Conservation (phyloP, 2,797 vertebrate species). For the Gouania willdenowi region DNA sequence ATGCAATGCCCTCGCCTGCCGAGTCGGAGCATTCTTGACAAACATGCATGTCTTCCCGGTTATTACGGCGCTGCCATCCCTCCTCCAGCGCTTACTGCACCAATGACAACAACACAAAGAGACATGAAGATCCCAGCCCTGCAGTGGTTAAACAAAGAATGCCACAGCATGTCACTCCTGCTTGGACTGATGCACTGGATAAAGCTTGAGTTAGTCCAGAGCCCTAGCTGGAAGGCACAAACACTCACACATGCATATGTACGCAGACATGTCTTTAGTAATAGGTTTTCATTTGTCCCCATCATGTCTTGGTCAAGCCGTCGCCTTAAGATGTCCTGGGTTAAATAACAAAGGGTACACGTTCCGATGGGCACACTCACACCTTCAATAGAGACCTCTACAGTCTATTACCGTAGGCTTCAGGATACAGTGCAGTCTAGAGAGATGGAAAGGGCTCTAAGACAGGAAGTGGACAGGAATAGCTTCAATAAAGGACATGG, state of each 20-base stretch:
- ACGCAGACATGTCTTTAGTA: slow-evolving; percentile 45
- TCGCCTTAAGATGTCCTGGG: slow-evolving; percentile 50
- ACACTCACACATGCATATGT: slow-evolving; percentile 10
- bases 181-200: slow-evolving; percentile 52
- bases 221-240: slow-evolving; percentile 28
- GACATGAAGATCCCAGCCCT: slow-evolving; percentile 55
- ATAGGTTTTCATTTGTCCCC: slow-evolving; percentile 63
- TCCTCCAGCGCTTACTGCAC: slow-evolving; percentile 43
- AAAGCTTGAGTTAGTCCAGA: slow-evolving; percentile 38
- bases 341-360: slow-evolving; percentile 63
- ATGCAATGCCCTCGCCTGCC: slow-evolving; percentile 31
- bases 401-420: slow-evolving; percentile 59
- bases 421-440: slow-evolving; percentile 35
- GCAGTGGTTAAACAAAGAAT: slow-evolving; percentile 65
- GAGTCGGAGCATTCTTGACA: slow-evolving; percentile 43
- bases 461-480: slow-evolving; percentile 54
- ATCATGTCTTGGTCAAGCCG: slow-evolving; percentile 54
- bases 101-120: slow-evolving; percentile 65
- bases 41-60: slow-evolving; percentile 44
- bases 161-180: slow-evolving; percentile 59
- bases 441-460: slow-evolving; percentile 23
- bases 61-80: slow-evolving; percentile 32
- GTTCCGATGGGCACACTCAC: slow-evolving; percentile 54
- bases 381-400: slow-evolving; percentile 60
- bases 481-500: slow-evolving; percentile 41